These are phyloP conservation scores for Silurus meridionalis DNA, from an alignment of 2,113 vertebrate genomes.

Conservation along the genomic window DNA sequence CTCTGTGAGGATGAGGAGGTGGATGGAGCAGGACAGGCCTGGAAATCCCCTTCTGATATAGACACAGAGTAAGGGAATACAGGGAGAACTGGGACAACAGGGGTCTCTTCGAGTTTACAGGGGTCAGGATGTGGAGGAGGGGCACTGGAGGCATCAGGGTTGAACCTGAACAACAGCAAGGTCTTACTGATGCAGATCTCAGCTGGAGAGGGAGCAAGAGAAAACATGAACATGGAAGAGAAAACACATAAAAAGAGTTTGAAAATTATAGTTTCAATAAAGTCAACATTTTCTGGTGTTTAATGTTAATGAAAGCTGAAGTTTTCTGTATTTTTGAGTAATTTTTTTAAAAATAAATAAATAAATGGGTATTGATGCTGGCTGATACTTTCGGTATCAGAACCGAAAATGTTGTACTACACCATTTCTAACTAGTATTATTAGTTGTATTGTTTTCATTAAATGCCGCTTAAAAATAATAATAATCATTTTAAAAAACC, in stretches of 20 bases:
- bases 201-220: constrained; percentile 69
- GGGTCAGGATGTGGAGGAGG: constrained; percentile 56
- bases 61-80: constrained; percentile 61
- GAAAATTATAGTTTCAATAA: too few species aligned
- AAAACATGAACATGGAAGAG: too few species aligned
- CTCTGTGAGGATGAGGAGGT: constrained; percentile 49
- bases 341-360: too few species aligned
- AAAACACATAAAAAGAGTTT: too few species aligned
- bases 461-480: not conserved
- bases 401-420: too few species aligned
- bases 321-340: too few species aligned
- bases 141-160: constrained; percentile 65
- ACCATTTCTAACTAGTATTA: too few species aligned
- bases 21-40: constrained; percentile 61
- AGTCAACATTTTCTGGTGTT: too few species aligned
- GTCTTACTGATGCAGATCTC: constrained; percentile 90
- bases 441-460: too few species aligned
- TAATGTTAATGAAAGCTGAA: too few species aligned
- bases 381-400: too few species aligned
- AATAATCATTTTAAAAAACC: constrained; percentile 55
- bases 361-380: too few species aligned
- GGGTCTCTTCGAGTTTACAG: constrained; percentile 56
- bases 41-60: constrained; percentile 80
- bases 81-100: constrained; percentile 45
- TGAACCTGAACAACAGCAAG: constrained; percentile 84